Base-by-base conservation (phyloP, 2,797 vertebrate genomes). In the Labeo calbasu region DNA sequence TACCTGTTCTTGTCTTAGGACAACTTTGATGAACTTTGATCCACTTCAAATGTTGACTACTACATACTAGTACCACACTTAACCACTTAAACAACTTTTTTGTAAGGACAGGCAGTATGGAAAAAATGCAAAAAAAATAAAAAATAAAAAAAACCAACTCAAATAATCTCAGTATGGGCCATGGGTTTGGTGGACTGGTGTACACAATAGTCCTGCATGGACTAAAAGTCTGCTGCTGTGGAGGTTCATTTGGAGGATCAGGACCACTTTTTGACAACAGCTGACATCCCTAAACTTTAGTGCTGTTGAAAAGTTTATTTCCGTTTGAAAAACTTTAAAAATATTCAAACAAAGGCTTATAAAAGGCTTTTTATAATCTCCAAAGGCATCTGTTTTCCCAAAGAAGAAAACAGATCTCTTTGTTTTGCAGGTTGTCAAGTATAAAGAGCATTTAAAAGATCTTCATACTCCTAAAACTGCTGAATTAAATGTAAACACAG, bases 341-440 rank as follows among this genome's bases (percentile, higher is more conserved):
- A 46, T 11, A 43, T n/a, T 19, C 3, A n/a, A 46, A 13, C 19
- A 69, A 46, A 23, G 5, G 2, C 46, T 50, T 72, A 50, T 19
- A 23, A 28, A 51, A 46, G 2, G 14, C 12, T 70, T 21, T 46
- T 11, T 36, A 40, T 19, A 11, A 40, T 40, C 32, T 68, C 32
- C 32, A 68, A 68, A 70, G 21, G 43, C 40, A 23, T 69, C 21
- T 46, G 40, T 23, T 46, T 70, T 48, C 11, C 40, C 19, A n/a
- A 68, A 68, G 13, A 71, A 14, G 13, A 63, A 63, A 40, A 50
- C 8, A 1, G 14, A 21, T 68, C 9, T 71, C 43, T 50, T 72
- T 51, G 46, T 72, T 70, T 46, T 70, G 68, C 40, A 51, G 70
- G 23, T 72, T 51, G 14, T 72, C 70, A 28, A 51, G 70, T 25